Conservation (phyloP, 2,113 vertebrate species). For the Scopus umbretta region DNA sequence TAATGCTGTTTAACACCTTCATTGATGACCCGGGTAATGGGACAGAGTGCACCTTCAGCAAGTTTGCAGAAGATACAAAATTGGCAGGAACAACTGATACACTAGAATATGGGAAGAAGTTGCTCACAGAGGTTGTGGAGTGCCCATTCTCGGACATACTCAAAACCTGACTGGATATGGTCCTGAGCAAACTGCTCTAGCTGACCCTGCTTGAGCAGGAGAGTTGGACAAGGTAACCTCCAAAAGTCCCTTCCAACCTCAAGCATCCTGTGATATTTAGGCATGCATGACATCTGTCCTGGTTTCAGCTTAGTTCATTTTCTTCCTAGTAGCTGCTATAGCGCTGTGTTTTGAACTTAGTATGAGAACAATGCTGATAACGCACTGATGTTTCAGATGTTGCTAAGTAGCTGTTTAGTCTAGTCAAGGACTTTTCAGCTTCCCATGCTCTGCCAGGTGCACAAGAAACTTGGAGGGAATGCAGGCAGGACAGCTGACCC, state of each 20-base stretch:
- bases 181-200: neutral
- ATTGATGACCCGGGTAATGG: neutral
- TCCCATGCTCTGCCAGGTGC: too few species aligned
- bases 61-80: neutral
- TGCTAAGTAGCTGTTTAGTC: too few species aligned
- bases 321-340: too few species aligned
- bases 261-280: neutral
- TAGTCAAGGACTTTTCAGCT: too few species aligned
- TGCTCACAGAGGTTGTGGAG: neutral
- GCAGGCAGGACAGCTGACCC: too few species aligned
- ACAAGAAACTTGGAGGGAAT: too few species aligned
- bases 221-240: neutral
- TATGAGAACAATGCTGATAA: too few species aligned
- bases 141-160: neutral
- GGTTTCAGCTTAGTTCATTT: too few species aligned
- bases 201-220: neutral
- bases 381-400: too few species aligned
- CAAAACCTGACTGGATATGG: neutral
- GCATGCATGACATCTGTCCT: too few species aligned
- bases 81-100: neutral
- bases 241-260: neutral
- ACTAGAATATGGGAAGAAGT: neutral
- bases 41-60: neutral
- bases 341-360: too few species aligned
- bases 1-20: neutral